Conservation (phyloP, 64 coral and sea anemone species). For the Montipora foliosa region DNA sequence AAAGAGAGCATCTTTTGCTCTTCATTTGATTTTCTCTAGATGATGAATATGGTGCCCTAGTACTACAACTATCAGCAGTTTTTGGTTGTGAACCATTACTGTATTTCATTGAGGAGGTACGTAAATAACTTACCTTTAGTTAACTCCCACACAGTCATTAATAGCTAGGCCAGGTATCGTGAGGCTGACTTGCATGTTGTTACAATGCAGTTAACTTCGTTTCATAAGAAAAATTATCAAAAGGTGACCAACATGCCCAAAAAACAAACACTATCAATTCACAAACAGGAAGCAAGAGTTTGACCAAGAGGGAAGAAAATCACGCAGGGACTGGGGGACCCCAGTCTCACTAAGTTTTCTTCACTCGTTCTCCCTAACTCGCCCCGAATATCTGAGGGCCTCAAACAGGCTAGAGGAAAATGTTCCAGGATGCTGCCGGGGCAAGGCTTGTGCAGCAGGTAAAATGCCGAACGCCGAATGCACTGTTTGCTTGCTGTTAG, state of each 20-base stretch:
- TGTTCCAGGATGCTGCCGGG: neutral
- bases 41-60: constrained; percentile 16
- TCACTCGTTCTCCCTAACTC: too few species aligned
- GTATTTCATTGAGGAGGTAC: constrained; percentile 9
- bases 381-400: too few species aligned
- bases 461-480: too few species aligned
- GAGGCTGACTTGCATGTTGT: neutral
- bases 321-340: too few species aligned
- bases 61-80: neutral
- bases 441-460: neutral
- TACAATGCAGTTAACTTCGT: neutral
- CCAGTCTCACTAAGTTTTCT: too few species aligned
- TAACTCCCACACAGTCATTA: constrained; percentile 2
- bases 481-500: too few species aligned
- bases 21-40: constrained; percentile 10
- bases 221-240: too few species aligned
- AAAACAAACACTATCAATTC: too few species aligned
- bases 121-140: neutral
- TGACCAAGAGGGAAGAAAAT: neutral
- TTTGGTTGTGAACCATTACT: constrained; percentile 5
- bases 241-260: too few species aligned
- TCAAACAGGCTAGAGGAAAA: neutral
- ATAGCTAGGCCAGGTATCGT: neutral
- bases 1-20: neutral
- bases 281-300: neutral